Conservation (phyloP, 2,888 invertebrate genomes). For the Bellardia pandia region DNA sequence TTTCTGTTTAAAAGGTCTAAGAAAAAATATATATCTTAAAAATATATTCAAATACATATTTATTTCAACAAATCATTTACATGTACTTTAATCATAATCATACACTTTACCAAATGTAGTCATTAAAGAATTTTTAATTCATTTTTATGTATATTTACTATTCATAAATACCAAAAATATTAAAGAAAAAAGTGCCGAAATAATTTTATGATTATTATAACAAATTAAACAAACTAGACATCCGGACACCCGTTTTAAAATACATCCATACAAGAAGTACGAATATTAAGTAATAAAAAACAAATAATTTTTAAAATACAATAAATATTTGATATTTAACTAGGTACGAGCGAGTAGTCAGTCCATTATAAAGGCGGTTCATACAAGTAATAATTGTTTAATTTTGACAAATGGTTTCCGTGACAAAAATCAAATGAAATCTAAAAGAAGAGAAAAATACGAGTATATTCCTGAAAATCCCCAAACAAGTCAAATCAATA, state of each 20-base stretch:
- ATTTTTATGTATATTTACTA: background rate
- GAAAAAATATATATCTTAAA: too few relatives aligned
- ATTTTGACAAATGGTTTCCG: slow-evolving; percentile 76
- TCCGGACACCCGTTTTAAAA: slow-evolving; percentile 76
- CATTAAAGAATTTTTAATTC: slow-evolving; percentile 27
- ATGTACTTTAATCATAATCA: background rate
- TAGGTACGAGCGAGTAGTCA: background rate
- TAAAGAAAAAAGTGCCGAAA: slow-evolving; percentile 43
- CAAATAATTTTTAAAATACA: slow-evolving; percentile 33
- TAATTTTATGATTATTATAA: slow-evolving; percentile 54
- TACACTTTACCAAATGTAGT: background rate
- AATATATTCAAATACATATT: too few relatives aligned
- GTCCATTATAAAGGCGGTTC: slow-evolving; percentile 13
- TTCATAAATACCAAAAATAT: slow-evolving; percentile 2
- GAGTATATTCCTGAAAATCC: slow-evolving; percentile 49
- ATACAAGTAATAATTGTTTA: slow-evolving; percentile 49
- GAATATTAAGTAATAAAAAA: slow-evolving; percentile 62
- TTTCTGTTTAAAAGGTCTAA: too few relatives aligned
- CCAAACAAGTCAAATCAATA: slow-evolving; percentile 58
- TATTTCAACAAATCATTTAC: background rate
- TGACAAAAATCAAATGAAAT: slow-evolving; percentile 72
- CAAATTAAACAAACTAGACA: slow-evolving; percentile 72
- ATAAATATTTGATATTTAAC: slow-evolving; percentile 7
- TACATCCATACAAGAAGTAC: slow-evolving; percentile 36
- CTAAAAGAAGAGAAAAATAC: slow-evolving; percentile 10